These are phyloP conservation scores for Spondyliosoma cantharus DNA, from an alignment of 2,797 vertebrate genomes.

Conservation along the genomic window DNA sequence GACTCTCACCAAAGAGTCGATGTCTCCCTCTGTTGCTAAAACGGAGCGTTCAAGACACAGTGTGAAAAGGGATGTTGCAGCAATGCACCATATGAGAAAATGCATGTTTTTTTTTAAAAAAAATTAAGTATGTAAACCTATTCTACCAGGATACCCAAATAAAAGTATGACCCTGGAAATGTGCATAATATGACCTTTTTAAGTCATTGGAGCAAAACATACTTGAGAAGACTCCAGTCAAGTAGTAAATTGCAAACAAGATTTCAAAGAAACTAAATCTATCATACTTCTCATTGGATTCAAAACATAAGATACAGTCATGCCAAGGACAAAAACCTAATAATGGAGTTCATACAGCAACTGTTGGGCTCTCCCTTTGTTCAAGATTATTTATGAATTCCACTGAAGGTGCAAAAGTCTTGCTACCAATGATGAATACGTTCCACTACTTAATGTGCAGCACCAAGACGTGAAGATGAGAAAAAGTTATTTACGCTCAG, in stretches of 20 bases:
- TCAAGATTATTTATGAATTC: conserved; percentile 26
- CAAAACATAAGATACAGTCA: not conserved
- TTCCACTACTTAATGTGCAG: not conserved
- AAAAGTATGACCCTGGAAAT: too few species aligned
- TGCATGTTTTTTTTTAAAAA: too few species aligned
- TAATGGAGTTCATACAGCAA: not conserved
- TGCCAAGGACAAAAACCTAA: not conserved
- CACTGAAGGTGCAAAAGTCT: conserved; percentile 28
- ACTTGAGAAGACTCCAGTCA: too few species aligned
- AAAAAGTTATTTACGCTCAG: not conserved
- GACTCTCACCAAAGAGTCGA: too few species aligned
- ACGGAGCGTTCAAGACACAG: too few species aligned
- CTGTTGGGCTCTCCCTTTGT: not conserved
- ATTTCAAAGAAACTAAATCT: conserved; percentile 6
- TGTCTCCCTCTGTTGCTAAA: too few species aligned
- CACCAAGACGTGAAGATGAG: not conserved
- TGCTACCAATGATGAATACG: conserved; percentile 29
- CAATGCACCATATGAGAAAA: too few species aligned
- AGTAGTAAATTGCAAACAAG: too few species aligned
- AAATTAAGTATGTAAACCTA: too few species aligned
- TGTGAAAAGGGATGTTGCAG: too few species aligned
- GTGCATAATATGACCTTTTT: too few species aligned
- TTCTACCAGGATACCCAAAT: too few species aligned
- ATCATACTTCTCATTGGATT: not conserved
- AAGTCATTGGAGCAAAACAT: not conserved